phyloP scores from a whole-genome alignment of 2,888 invertebrate genomes.

The Cheilosia scutellata region DNA sequence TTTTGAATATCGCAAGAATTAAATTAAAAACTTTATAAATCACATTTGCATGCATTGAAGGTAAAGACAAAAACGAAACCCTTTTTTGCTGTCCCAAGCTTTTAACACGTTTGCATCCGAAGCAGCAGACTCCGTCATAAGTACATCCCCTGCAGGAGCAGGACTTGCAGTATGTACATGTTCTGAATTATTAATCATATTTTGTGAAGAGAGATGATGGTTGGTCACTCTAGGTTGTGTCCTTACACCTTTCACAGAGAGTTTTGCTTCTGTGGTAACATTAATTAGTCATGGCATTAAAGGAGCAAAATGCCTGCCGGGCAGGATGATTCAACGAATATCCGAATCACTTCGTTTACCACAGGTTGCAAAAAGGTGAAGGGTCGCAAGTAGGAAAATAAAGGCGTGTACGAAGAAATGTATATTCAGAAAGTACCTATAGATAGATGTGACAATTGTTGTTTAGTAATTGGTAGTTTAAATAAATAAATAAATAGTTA shows the following conservation, averaged over 20 bases:
- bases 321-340: slow-evolving; percentile 32
- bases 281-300: slow-evolving; percentile 57
- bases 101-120: slow-evolving; percentile 15
- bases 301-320: slow-evolving; percentile 44
- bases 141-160: slow-evolving; percentile 26
- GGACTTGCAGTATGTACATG: slow-evolving; percentile 10
- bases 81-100: slow-evolving; percentile 15
- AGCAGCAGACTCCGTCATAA: slow-evolving; percentile 6
- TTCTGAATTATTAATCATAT: slow-evolving; percentile 44
- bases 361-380: neutral
- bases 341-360: slow-evolving; percentile 20
- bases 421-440: too few relatives aligned
- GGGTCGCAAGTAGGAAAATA: neutral
- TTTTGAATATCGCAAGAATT: slow-evolving; percentile 23
- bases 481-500: too few relatives aligned
- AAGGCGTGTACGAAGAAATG: neutral
- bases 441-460: too few relatives aligned
- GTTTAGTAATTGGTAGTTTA: too few relatives aligned
- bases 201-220: slow-evolving; percentile 24
- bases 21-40: neutral
- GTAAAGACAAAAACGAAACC: neutral
- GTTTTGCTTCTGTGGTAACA: slow-evolving; percentile 37
- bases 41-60: slow-evolving; percentile 36
- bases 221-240: neutral
- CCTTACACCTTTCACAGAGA: slow-evolving; percentile 24